Conservation (phyloP, 1,140 invertebrate species). For the Eriosoma lanigerum region DNA sequence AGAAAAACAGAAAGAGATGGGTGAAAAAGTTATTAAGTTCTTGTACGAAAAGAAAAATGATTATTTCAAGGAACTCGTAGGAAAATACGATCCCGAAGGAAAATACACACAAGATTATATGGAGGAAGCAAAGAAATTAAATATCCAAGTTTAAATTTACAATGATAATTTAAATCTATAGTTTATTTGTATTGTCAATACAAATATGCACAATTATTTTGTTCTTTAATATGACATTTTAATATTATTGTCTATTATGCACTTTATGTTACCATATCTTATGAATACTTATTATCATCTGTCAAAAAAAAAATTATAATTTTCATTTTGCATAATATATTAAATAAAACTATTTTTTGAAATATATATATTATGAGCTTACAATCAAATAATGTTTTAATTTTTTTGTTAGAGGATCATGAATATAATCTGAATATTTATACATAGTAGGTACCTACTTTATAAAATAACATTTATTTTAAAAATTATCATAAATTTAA, state of each 20-base stretch:
- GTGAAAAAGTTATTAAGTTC: conserved; percentile 55
- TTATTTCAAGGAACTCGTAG: conserved; percentile 54
- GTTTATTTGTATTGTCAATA: not conserved
- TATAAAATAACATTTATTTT: not conserved
- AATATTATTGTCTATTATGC: not conserved
- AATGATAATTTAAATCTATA: not conserved
- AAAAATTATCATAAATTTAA: no score
- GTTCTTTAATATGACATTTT: not conserved
- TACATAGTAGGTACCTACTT: not conserved
- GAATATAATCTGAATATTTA: not conserved
- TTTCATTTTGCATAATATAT: no score
- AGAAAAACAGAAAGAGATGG: conserved; percentile 62
- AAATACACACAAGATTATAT: conserved; percentile 61
- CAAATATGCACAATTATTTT: not conserved
- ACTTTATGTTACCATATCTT: not conserved
- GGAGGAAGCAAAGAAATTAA: conserved; percentile 59
- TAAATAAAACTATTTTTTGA: not conserved
- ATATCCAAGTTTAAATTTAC: conserved; percentile 55
- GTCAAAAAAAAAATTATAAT: no score
- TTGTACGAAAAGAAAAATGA: conserved; percentile 55
- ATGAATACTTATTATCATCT: not conserved
- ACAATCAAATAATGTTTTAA: not conserved
- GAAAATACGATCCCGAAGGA: conserved; percentile 56
- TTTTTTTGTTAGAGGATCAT: not conserved
- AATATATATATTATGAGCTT: not conserved